A percentile compares a stretch with the other conserved stretches of the same genome.
Evolutionary conservation across 2,113 vertebrate genomes (phyloP).

Genomic region (Hippocampus abdominalis): DNA sequence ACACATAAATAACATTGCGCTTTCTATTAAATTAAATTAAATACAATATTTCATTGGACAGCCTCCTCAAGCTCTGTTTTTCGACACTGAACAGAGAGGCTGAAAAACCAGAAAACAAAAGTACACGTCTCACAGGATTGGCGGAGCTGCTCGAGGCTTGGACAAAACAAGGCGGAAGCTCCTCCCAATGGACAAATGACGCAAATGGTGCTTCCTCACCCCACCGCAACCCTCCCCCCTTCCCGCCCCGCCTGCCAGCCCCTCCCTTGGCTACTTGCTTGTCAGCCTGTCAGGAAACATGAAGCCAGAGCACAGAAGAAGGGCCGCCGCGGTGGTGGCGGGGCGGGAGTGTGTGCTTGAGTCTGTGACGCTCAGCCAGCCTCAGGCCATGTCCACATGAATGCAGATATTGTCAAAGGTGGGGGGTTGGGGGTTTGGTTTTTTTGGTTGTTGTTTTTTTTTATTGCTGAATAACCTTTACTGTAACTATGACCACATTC

Average conservation of each 20-base stretch:
- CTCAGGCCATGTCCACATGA: not conserved
- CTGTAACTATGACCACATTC: no score
- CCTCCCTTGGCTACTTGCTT: constrained; percentile 39
- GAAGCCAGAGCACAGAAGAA: constrained; percentile 35
- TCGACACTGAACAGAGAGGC: constrained; percentile 18
- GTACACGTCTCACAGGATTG: constrained; percentile 48
- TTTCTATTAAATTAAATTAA: constrained; percentile 2
- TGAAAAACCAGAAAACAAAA: constrained; percentile 46
- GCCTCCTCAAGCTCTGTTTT: constrained; percentile 8
- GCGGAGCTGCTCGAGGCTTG: constrained; percentile 35
- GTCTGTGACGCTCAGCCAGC: not conserved
- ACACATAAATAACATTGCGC: constrained; percentile 51
- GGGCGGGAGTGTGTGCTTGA: constrained; percentile 13
- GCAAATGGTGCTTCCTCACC: constrained; percentile 30
- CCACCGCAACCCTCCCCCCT: constrained; percentile 19
- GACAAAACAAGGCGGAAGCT: constrained; percentile 50
- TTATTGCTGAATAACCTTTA: not conserved
- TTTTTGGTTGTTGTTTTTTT: not conserved
- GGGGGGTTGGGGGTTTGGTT: not conserved
- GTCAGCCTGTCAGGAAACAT: constrained; percentile 60
- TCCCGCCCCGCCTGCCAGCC: constrained; percentile 28
- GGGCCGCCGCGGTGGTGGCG: constrained; percentile 15
- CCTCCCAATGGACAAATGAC: constrained; percentile 53
- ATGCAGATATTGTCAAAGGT: not conserved
- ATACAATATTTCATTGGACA: constrained; percentile 1